Base-by-base conservation (phyloP, 2,797 vertebrate genomes). In the Podarcis siculus region DNA sequence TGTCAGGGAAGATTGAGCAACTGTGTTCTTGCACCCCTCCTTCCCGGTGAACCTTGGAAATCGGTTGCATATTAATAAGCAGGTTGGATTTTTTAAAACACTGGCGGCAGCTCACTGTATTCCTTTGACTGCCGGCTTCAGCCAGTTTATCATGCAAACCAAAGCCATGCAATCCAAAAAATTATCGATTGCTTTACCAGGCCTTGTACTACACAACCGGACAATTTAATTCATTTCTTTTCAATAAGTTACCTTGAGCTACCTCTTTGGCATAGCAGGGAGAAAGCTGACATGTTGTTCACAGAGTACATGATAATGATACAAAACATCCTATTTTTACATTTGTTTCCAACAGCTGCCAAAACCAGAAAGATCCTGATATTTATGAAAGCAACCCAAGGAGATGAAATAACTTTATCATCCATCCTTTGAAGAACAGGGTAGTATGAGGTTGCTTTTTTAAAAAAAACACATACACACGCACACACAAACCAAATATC, bases 371-470 rank as follows among this genome's bases (percentile, higher is more conserved):
- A 83, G 82, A 66, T 2, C 0, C 64, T 77, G 75, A 76, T 90
- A 61, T 89, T 92, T 88, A 91, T 32, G 76, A 93, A 91, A 94
- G 90, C 88, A 89, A 66, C 32, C 77, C 49, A 78, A 90, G 76
- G 69, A 90, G 89, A 93, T 83, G 77, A 94, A 92, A 91, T 87
- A 37, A 89, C 90, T 94, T 91, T 80, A 91, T 92, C 87, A 87
- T 79, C 87, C 86, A 42, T 84, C 87, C 72, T 91, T 67, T 86
- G 87, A 92, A 83, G 76, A 89, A 71, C 27, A 75, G 66, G 21
- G 42, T 3, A 4, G n/a, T 32, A 30, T 69, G 67, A 30, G 67
- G 49, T 55, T 69, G 67, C 76, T 45, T 0, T 0, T 1, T 72
- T 4, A 6, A 79, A 13, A 35, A 21, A 35, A 1, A 15, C 45